Evolutionary conservation across 2,797 vertebrate species (phyloP), one percentile per base, ranked within the genome.

Genomic region (Melanotaenia boesemani): DNA sequence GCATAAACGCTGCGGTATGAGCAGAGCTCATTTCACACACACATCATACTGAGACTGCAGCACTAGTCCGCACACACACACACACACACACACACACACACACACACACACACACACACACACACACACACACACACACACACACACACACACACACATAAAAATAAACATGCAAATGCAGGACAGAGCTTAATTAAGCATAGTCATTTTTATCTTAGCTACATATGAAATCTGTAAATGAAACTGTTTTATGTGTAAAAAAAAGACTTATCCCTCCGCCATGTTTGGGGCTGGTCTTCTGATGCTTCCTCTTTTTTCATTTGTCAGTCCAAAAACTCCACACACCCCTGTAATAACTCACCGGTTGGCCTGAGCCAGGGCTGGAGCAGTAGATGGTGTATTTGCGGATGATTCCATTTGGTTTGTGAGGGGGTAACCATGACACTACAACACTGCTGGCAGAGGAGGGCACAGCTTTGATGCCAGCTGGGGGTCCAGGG

Each of bases 301-400:
- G 24, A 50, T 20, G 22, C 32, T 50, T 72, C 70, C 36, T 54
- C 5, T 32, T 60, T 41, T 60, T 57, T 60, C 59, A 67, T 62
- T 67, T 69, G 13, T 55, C 50, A 24, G 22, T 37, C 9, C 52
- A 50, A 26, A 83, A 86, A 82, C 61, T 77, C 72, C 66, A 18
- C 13, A 52, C 80, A 73, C 81, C 79, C 86, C 89, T 83, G 60
- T 61, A 6, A 32, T 72, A 62, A 88, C 97, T 90, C 91, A 99
- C 98, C 86, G 98, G 97, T 93, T 99, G 98, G 74, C 97, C 97
- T 1, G 96, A 98, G 58, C 98, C 98, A 0, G 97, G 97, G 92
- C 97, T 98, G 90, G 97, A 98, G 94, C 97, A 99, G 94, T 99
- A 99, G 94, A 99, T 99, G 91, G 97, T 99, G 92, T 99, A 99